These are phyloP conservation scores for Caiman crocodilus DNA, from an alignment of 2,797 vertebrate genomes.

Conservation along the genomic window DNA sequence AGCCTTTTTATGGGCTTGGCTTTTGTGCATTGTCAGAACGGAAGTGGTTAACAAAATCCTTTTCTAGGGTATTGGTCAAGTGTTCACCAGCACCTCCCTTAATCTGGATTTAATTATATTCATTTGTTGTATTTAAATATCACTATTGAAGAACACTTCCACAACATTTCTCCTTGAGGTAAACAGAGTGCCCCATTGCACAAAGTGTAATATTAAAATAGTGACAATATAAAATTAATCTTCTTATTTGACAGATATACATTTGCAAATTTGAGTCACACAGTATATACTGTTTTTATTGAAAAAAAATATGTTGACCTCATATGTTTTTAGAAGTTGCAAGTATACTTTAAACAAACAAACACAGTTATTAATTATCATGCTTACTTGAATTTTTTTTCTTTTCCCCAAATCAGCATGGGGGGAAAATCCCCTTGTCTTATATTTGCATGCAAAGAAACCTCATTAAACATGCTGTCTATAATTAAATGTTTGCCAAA, in stretches of 20 bases:
- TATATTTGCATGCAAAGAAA: too few species aligned
- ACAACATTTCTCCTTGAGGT: background rate
- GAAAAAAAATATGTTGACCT: background rate
- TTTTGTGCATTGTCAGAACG: background rate
- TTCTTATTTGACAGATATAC: background rate
- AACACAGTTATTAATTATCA: background rate
- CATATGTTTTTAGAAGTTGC: background rate
- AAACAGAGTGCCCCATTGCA: background rate
- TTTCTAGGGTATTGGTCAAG: background rate
- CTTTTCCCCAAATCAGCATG: too few species aligned
- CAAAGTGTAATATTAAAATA: background rate
- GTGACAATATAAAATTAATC: background rate
- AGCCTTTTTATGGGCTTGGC: background rate
- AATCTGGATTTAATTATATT: background rate
- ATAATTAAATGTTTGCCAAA: too few species aligned
- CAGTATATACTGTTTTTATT: background rate
- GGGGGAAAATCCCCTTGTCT: too few species aligned
- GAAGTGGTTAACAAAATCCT: background rate
- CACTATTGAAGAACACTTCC: conserved; percentile 21
- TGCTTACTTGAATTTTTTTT: too few species aligned
- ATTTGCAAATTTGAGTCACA: background rate
- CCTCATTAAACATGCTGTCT: too few species aligned
- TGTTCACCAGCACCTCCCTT: background rate
- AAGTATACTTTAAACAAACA: background rate
- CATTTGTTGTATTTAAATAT: conserved; percentile 18